Percentiles rank a stretch among this genome's conserved stretches.
Conservation (phyloP, 2,113 vertebrate species). For the Xyrauchen texanus region DNA sequence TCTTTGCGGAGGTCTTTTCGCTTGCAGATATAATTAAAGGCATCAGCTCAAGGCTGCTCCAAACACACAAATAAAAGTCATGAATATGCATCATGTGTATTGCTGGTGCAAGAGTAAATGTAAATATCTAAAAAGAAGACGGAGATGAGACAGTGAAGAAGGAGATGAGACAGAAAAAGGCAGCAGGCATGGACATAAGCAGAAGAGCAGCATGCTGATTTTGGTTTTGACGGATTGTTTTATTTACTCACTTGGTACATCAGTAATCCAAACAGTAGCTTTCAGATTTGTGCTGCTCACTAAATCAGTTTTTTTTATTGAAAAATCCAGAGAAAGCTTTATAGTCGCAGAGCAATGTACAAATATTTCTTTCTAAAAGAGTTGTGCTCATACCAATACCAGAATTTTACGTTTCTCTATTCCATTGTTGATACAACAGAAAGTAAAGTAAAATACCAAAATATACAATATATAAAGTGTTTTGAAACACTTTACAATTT, state of each 20-base stretch:
- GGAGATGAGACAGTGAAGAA: background rate
- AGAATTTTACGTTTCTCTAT: too few relatives aligned
- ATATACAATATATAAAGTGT: too few relatives aligned
- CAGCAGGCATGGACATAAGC: background rate
- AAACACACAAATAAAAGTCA: constrained; percentile 7
- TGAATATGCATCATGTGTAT: constrained; percentile 50
- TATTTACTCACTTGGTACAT: constrained; percentile 9
- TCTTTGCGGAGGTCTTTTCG: constrained; percentile 57
- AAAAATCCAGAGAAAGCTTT: too few relatives aligned
- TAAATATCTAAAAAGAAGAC: constrained; percentile 19
- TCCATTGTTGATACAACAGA: too few relatives aligned
- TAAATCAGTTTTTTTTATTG: constrained; percentile 11
- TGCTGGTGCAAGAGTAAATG: constrained; percentile 10
- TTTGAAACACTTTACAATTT: too few relatives aligned
- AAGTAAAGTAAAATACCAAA: too few relatives aligned
- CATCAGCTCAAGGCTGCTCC: constrained; percentile 19
- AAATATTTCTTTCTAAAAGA: too few relatives aligned
- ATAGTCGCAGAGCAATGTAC: too few relatives aligned
- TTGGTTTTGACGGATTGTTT: constrained; percentile 29
- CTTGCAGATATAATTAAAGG: constrained; percentile 63
- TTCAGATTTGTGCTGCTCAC: constrained; percentile 15
- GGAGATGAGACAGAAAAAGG: background rate
- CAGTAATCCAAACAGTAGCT: constrained; percentile 23
- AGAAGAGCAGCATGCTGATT: constrained; percentile 18
- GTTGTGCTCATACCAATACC: too few relatives aligned